Percentiles rank a stretch among this genome's conserved stretches.
These are phyloP conservation scores for Leucosticte australis DNA, from an alignment of 2,113 vertebrate species.

Conservation along the genomic window DNA sequence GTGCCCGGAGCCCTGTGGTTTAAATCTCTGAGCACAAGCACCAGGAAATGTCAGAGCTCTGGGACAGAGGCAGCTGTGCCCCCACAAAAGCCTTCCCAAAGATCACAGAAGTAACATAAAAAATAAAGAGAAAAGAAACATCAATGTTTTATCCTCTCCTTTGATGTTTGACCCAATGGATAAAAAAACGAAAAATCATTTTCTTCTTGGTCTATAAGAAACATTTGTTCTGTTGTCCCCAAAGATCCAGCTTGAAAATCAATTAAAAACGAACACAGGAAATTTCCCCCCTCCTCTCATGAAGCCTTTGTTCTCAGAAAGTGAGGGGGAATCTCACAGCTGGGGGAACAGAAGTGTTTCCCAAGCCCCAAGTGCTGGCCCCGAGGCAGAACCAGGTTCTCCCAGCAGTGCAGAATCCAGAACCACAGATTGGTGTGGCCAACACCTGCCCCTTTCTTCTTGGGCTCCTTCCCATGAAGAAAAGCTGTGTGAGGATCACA, in stretches of 20 bases:
- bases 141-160: background rate
- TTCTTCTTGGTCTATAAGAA: background rate
- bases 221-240: background rate
- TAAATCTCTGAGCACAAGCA: background rate
- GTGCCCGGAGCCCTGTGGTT: background rate
- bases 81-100: background rate
- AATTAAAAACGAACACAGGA: background rate
- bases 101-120: background rate
- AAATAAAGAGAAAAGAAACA: background rate
- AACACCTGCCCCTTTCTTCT: accelerated
- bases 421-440: too few relatives aligned
- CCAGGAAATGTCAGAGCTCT: background rate
- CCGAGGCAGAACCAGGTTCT: background rate
- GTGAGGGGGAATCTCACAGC: background rate
- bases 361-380: background rate
- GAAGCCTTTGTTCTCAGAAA: background rate
- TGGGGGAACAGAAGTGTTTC: accelerated
- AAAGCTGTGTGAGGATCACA: background rate
- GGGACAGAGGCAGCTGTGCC: background rate
- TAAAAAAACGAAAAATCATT: background rate
- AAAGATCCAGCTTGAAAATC: background rate
- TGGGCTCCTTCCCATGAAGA: background rate
- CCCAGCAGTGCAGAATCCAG: background rate
- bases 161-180: background rate
- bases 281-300: background rate